phyloP scores from a whole-genome alignment of 2,113 vertebrate genomes.

The Ursus arctos region DNA sequence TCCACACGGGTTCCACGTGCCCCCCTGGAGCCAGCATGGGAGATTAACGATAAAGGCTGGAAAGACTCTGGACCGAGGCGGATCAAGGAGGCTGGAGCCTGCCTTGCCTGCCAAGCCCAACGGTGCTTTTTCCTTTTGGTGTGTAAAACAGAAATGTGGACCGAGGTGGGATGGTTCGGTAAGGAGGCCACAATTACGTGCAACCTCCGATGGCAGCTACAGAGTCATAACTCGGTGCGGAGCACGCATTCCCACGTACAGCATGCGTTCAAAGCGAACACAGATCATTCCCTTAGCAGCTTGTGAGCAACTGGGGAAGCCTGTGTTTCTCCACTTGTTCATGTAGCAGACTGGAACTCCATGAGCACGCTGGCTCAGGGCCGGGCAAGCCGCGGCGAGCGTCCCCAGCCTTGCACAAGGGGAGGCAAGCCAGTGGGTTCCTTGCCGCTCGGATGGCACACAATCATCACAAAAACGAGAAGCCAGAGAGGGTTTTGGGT shows the following conservation, averaged over 20 bases:
- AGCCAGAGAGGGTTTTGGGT: too few relatives aligned
- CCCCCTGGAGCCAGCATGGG: fast-evolving
- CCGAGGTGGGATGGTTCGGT: fast-evolving
- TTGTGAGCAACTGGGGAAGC: neutral
- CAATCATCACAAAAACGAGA: fast-evolving
- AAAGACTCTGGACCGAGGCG: fast-evolving
- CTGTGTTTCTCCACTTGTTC: neutral
- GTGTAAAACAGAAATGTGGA: fast-evolving
- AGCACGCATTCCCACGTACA: neutral
- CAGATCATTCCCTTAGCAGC: neutral
- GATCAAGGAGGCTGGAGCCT: fast-evolving
- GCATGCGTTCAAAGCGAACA: neutral
- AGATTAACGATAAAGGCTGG: neutral
- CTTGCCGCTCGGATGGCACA: fast-evolving
- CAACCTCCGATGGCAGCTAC: fast-evolving
- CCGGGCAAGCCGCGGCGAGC: fast-evolving
- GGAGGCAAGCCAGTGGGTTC: neutral
- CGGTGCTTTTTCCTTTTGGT: neutral
- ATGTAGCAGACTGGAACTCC: neutral
- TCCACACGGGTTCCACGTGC: fast-evolving
- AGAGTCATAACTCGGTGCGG: neutral
- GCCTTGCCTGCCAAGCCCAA: fast-evolving
- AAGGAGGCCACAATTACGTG: fast-evolving
- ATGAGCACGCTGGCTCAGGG: neutral
- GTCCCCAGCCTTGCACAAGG: fast-evolving